Base-by-base conservation (phyloP, 2,888 invertebrate species). In the Lasioglossum villosulum region DNA sequence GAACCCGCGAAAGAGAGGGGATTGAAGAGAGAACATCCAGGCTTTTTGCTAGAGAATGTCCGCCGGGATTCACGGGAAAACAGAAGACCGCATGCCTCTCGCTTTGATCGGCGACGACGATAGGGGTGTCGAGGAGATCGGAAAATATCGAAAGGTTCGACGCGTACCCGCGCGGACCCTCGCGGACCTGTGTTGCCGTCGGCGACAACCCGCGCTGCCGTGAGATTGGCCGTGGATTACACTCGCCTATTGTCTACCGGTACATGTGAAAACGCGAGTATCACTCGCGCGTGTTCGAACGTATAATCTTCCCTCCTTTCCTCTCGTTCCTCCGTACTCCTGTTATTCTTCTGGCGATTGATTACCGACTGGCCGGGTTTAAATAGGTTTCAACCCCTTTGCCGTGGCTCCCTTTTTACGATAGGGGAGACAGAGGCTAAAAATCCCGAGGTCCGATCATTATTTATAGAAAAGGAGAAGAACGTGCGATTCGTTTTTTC, bases 141-240 rank as follows among this genome's bases (percentile, higher is more conserved):
- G 75, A 63, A 68, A 45, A 42, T 86, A 82, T 88, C 66, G 78
- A 78, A 80, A 78, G 48, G 72, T 87, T 88, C 85, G 88, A 88
- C 82, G 78, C 30, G 81, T 39, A 73, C 12, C 34, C 8, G 56
- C n/a, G 78, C 34, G 82, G 56, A 74, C 6, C 34, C 34, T 48
- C 23, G 78, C 10, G 73, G 59, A 68, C 56, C 63, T 37, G 45
- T 39, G 45, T 78, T 66, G 66, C 70, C 84, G 16, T 70, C 30
- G 75, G 75, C 83, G 68, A 80, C 78, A 77, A 70, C 39, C 39
- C 23, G n/a, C 56, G 56, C 56, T n/a, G 68, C 68, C 52, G 71
- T 48, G 71, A 78, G 84, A 88, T 88, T 88, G 86, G 84, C 86
- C 77, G 63, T 86, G 88, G 77, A 88, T 88, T 83, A 85, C 73